These are phyloP conservation scores for Engystomops pustulosus DNA, from an alignment of 2,113 vertebrate species.

Conservation along the genomic window DNA sequence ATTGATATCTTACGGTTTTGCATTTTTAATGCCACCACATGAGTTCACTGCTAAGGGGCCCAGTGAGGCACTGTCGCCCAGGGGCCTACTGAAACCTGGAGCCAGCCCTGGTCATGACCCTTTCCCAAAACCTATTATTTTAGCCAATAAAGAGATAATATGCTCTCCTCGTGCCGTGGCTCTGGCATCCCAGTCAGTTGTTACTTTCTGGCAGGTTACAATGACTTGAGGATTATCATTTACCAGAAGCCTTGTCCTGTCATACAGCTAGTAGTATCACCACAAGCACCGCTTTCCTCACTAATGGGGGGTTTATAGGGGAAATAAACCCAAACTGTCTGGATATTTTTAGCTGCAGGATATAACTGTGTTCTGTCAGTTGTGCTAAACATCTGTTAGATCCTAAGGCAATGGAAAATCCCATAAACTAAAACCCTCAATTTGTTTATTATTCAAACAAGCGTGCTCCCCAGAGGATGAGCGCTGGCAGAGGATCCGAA, in stretches of 20 bases:
- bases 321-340: not conserved
- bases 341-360: constrained; percentile 8
- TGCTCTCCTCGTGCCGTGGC: no score
- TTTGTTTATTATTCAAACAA: constrained; percentile 34
- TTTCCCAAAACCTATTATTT: no score
- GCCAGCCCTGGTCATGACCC: no score
- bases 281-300: no score
- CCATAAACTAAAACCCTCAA: constrained; percentile 15
- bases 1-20: no score
- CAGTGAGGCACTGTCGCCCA: no score
- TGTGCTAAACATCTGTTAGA: not conserved
- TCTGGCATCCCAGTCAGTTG: no score
- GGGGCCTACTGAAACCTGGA: no score
- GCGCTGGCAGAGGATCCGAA: constrained; percentile 11
- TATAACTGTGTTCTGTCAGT: constrained; percentile 1
- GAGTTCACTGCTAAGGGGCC: no score
- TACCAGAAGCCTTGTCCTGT: not conserved
- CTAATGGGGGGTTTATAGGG: not conserved
- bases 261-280: not conserved
- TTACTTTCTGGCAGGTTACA: not conserved
- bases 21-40: no score
- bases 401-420: constrained; percentile 16
- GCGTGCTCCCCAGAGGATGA: not conserved
- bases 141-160: no score
- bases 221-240: not conserved